Percentiles rank a stretch among this genome's conserved stretches.
These are phyloP conservation scores for Eulithis testata DNA, from an alignment of 2,888 invertebrate species.

Conservation along the genomic window DNA sequence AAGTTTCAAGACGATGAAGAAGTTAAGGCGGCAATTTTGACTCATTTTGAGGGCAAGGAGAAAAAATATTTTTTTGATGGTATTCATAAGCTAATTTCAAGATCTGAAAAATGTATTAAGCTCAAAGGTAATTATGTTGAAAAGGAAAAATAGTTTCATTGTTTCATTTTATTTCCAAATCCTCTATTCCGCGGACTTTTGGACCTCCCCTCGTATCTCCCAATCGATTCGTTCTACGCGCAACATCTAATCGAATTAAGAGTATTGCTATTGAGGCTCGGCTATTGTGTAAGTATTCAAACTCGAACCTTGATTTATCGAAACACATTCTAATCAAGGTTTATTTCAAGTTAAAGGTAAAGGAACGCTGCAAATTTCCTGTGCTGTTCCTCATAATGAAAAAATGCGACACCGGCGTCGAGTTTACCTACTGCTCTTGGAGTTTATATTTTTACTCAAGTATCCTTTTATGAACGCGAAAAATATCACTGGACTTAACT, in stretches of 20 bases:
- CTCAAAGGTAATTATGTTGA: too few relatives aligned
- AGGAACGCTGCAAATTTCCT: constrained; percentile 28
- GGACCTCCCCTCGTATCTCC: too few relatives aligned
- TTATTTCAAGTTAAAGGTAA: constrained; percentile 20
- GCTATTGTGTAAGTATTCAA: constrained; percentile 60
- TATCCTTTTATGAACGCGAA: background rate
- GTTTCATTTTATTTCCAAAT: too few relatives aligned
- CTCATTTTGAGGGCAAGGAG: too few relatives aligned
- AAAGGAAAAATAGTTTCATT: too few relatives aligned
- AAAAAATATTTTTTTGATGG: too few relatives aligned
- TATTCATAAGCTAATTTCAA: too few relatives aligned
- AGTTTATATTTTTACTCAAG: constrained; percentile 6
- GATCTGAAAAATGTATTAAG: too few relatives aligned
- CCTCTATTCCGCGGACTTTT: too few relatives aligned
- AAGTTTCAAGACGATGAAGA: too few relatives aligned
- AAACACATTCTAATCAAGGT: constrained; percentile 32
- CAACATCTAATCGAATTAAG: constrained; percentile 72
- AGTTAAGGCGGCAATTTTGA: too few relatives aligned
- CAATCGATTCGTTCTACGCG: constrained; percentile 72
- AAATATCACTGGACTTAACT: background rate
- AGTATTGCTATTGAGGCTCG: constrained; percentile 44
- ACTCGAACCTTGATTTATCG: constrained; percentile 50
- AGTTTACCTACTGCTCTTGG: constrained; percentile 6
- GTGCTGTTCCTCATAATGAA: constrained; percentile 25
- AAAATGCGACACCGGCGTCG: constrained; percentile 21